Evolutionary conservation across 1,140 invertebrate species (phyloP).

Genomic region (Procambarus virginalis): DNA sequence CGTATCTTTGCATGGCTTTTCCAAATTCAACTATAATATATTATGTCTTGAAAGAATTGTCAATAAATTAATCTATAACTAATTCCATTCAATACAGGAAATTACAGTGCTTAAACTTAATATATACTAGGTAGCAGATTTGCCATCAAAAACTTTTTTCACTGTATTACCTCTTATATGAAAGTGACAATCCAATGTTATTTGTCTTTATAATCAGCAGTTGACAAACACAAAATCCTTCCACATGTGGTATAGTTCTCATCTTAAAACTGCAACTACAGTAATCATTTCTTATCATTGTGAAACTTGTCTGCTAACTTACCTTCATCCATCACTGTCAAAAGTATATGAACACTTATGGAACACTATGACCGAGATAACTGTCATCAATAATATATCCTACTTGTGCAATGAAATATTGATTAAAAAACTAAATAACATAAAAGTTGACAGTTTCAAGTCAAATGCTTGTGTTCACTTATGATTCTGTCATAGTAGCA

Average conservation of each 20-base stretch:
- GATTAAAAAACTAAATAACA: not conserved
- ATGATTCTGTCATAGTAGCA: not conserved
- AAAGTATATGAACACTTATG: not conserved
- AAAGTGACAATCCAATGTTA: not conserved
- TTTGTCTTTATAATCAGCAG: not conserved
- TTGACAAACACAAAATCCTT: not conserved
- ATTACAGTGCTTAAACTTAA: slow-evolving; percentile 26
- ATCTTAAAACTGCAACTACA: not conserved
- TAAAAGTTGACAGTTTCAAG: slow-evolving; percentile 8
- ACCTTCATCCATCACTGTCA: not conserved
- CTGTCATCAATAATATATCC: not conserved
- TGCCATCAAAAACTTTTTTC: slow-evolving; percentile 1
- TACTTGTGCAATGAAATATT: not conserved
- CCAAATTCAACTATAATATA: slow-evolving; percentile 31
- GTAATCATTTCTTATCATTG: not conserved
- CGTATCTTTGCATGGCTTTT: slow-evolving; percentile 37
- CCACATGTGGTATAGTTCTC: not conserved
- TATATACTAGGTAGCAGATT: slow-evolving; percentile 23
- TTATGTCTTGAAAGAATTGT: slow-evolving; percentile 36
- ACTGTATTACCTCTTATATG: not conserved
- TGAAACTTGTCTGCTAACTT: not conserved
- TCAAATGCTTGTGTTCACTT: slow-evolving; percentile 9
- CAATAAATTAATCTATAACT: slow-evolving; percentile 38
- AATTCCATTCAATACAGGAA: slow-evolving; percentile 38
- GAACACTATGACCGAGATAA: not conserved